Conservation (phyloP, 1,140 invertebrate genomes). For the Ceratoteleas bidentatus region DNA sequence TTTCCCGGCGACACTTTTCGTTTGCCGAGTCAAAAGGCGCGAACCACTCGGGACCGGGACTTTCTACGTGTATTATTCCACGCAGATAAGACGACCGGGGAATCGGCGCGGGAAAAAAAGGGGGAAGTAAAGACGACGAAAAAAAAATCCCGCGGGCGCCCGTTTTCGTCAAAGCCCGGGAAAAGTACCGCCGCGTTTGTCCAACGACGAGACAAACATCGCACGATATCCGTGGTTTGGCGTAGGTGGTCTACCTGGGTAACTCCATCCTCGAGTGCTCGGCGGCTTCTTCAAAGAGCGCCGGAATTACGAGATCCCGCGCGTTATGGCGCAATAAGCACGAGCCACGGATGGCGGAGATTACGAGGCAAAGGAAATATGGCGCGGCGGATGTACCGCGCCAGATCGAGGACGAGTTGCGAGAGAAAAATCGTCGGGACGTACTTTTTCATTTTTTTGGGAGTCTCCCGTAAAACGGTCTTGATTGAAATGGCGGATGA, state of each 20-base stretch:
- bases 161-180: conserved; percentile 39
- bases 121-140: too few relatives aligned
- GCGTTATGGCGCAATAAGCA: conserved; percentile 53
- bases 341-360: conserved; percentile 21
- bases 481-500: too few relatives aligned
- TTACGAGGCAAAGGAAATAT: conserved; percentile 16
- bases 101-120: too few relatives aligned
- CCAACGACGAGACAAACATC: conserved; percentile 73
- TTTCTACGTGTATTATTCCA: conserved; percentile 42
- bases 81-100: conserved; percentile 29
- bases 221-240: conserved; percentile 48
- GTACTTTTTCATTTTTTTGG: too few relatives aligned
- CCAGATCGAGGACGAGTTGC: neutral
- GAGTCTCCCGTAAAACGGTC: too few relatives aligned
- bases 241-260: conserved; percentile 26
- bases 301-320: conserved; percentile 46
- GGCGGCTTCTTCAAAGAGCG: conserved; percentile 61
- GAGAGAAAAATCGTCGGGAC: too few relatives aligned
- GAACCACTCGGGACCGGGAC: conserved; percentile 45
- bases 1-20: conserved; percentile 21
- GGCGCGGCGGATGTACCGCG: too few relatives aligned
- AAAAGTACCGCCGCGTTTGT: conserved; percentile 75
- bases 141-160: neutral
- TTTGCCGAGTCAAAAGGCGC: conserved; percentile 47
- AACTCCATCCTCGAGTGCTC: conserved; percentile 55